Conservation (phyloP, 37 sponge, comb jelly and placozoan species). For the Crambe crambe region DNA sequence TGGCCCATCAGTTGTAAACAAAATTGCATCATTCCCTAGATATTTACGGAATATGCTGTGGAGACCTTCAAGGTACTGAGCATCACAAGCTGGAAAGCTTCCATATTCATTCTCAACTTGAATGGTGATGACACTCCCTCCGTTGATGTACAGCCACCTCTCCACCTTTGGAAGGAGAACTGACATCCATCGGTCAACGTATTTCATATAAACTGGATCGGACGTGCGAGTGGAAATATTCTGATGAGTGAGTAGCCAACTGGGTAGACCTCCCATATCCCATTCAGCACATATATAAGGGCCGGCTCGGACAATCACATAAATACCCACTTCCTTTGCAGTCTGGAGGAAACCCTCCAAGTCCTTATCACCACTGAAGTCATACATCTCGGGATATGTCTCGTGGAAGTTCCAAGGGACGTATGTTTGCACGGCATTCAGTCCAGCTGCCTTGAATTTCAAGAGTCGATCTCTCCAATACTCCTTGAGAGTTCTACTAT, state of each 20-base stretch:
- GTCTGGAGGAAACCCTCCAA: constrained; percentile 69
- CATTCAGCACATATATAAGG: constrained; percentile 98
- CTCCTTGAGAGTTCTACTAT: constrained; percentile 78
- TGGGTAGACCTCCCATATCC: constrained; percentile 96
- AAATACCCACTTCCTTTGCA: constrained; percentile 80
- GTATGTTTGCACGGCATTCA: constrained; percentile 95
- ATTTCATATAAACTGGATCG: constrained; percentile 64
- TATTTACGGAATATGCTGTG: constrained; percentile 46
- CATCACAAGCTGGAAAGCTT: constrained; percentile 81
- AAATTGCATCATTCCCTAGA: constrained; percentile 63
- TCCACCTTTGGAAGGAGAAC: constrained; percentile 66
- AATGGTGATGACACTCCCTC: constrained; percentile 90
- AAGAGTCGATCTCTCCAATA: constrained; percentile 87
- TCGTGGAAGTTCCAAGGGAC: constrained; percentile 98
- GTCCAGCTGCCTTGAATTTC: constrained; percentile 80
- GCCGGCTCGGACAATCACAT: constrained; percentile 90
- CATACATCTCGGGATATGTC: constrained; percentile 62
- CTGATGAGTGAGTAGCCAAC: constrained; percentile 78
- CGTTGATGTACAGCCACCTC: constrained; percentile 83
- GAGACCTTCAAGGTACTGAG: constrained; percentile 72
- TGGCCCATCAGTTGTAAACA: constrained; percentile 93
- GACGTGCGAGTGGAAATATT: constrained; percentile 50
- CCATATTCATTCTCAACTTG: constrained; percentile 99
- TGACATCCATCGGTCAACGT: constrained; percentile 79
- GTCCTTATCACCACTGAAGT: constrained; percentile 80